phyloP scores from a whole-genome alignment of 1,140 invertebrate species.

The Diuraphis noxia region DNA sequence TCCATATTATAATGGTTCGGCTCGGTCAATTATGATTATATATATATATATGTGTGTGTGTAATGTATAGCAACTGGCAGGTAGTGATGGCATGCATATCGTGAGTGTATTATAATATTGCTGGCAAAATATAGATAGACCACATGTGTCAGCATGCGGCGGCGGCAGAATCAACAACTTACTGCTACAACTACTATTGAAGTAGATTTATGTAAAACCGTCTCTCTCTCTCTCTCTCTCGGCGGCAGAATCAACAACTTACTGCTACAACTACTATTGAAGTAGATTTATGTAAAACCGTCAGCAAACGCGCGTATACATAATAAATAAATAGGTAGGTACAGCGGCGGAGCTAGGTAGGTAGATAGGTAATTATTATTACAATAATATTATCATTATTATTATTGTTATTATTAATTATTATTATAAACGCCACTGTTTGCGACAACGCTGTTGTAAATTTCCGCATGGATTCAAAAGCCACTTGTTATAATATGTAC shows the following conservation, averaged over 20 bases:
- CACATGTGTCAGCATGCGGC: not conserved
- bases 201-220: not conserved
- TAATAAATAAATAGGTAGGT: not conserved
- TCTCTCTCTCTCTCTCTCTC: too few relatives aligned
- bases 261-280: not conserved
- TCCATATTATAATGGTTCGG: not conserved
- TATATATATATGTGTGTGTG: too few relatives aligned
- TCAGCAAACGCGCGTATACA: not conserved
- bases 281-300: not conserved
- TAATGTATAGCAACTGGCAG: not conserved
- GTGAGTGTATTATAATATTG: not conserved
- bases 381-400: not conserved
- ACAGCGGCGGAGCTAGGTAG: too few relatives aligned
- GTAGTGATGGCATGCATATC: too few relatives aligned
- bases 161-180: not conserved
- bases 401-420: too few relatives aligned
- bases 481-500: too few relatives aligned
- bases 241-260: not conserved
- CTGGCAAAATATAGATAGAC: not conserved
- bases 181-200: too few relatives aligned
- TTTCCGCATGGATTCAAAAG: not conserved
- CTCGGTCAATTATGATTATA: not conserved
- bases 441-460: not conserved
- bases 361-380: not conserved
- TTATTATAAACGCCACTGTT: not conserved